Evolutionary conservation across 2,888 invertebrate species (phyloP), one percentile per base, ranked within the genome.

Genomic region (Thymelicus sylvestris): DNA sequence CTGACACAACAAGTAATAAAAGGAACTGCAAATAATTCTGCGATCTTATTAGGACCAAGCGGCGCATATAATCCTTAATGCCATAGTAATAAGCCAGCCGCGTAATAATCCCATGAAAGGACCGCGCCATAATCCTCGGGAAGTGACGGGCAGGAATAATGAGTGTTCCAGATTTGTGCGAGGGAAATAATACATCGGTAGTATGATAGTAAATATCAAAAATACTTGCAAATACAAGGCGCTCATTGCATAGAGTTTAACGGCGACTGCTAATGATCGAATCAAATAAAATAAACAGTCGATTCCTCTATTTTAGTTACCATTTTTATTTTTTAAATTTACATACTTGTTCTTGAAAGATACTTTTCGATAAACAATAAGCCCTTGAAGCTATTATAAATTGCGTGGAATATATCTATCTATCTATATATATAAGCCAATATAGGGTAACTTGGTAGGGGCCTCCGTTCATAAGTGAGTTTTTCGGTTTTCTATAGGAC

Each of bases 61-160:
- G 64, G 31, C 60, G 67, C 70, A 72, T 69, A 66, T 66, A 74
- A 72, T 72, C 71, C 66, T 66, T 74, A 68, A 74, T 70, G 59
- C 73, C 67, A 70, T 73, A 69, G 69, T 74, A 72, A 76, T 74
- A 72, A 75, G 66, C 72, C 52, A 50, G 48, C 39, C 47, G 66
- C 71, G 55, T 71, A 71, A 63, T 73, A 72, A 71, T 67, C 71
- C 66, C 62, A 61, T 71, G 66, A 71, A 71, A 71, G 71, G 61
- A 71, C 70, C 44, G 41, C 55, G 55, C 52, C 47, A 31, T 71
- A 66, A 71, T 71, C 71, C 66, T n/a, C 8, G 41, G 68, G 55
- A 66, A 71, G 71, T 61, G 71, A 66, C 71, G 66, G 71, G 19
- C 66, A 71, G 60, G 65, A 71, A 66, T 71, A 71, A 71, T 71